Evolutionary conservation across 2,888 invertebrate genomes (phyloP).

Genomic region (Oscheius sp.): DNA sequence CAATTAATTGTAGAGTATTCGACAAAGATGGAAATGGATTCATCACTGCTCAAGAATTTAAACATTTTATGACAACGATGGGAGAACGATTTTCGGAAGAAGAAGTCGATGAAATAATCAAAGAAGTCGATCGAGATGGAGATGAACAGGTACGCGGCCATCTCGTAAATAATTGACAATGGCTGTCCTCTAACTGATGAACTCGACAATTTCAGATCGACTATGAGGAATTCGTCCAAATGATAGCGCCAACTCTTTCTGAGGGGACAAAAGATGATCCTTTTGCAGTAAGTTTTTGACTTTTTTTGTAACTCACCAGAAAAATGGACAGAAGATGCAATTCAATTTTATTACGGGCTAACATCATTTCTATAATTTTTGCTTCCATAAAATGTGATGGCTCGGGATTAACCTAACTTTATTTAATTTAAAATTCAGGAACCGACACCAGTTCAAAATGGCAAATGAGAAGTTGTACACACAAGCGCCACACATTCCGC

Average conservation of each 20-base stretch:
- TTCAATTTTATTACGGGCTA: too few species aligned
- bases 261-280: conserved; percentile 71
- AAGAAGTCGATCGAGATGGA: conserved; percentile 72
- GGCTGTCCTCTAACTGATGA: neutral
- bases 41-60: conserved; percentile 73
- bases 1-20: conserved; percentile 69
- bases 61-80: conserved; percentile 73
- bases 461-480: neutral
- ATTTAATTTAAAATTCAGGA: too few species aligned
- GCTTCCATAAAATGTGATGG: too few species aligned
- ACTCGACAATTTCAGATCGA: conserved; percentile 64
- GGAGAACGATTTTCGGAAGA: conserved; percentile 72
- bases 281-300: too few species aligned
- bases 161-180: neutral
- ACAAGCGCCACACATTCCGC: conserved; percentile 3
- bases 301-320: too few species aligned
- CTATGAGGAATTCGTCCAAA: conserved; percentile 73
- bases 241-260: conserved; percentile 73
- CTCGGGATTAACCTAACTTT: too few species aligned
- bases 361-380: too few species aligned
- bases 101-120: conserved; percentile 73
- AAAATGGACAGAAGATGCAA: too few species aligned
- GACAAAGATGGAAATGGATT: conserved; percentile 73
- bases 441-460: conserved; percentile 7
- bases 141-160: conserved; percentile 67